Percentiles rank a stretch among this genome's conserved stretches.
phyloP scores from a whole-genome alignment of 2,113 vertebrate species.

The Gadus chalcogrammus region DNA sequence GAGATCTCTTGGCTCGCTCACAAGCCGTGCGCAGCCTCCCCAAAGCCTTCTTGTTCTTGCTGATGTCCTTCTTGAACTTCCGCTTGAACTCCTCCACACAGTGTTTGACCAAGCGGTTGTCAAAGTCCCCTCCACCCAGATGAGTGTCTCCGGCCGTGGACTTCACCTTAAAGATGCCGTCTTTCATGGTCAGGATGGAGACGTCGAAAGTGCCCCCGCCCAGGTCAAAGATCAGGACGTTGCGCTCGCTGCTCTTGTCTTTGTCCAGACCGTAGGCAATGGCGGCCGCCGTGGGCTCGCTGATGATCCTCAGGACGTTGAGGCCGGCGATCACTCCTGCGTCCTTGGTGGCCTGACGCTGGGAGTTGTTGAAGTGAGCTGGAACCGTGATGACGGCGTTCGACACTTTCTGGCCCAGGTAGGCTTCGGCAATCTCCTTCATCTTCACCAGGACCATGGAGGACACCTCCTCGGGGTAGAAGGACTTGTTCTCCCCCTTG shows the following conservation, averaged over 20 bases:
- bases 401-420: slow-evolving; percentile 73
- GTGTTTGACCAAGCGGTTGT: slow-evolving; percentile 86
- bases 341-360: slow-evolving; percentile 70
- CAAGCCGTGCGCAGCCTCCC: slow-evolving; percentile 84
- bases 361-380: slow-evolving; percentile 62
- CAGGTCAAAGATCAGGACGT: slow-evolving; percentile 87
- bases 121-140: slow-evolving; percentile 87
- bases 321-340: slow-evolving; percentile 86
- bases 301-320: slow-evolving; percentile 85
- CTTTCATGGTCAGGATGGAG: slow-evolving; percentile 87
- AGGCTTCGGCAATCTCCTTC: slow-evolving; percentile 39
- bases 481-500: slow-evolving; percentile 63
- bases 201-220: slow-evolving; percentile 91
- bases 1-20: slow-evolving; percentile 84
- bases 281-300: slow-evolving; percentile 86
- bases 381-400: slow-evolving; percentile 88
- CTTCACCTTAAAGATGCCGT: slow-evolving; percentile 84
- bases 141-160: slow-evolving; percentile 86
- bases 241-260: slow-evolving; percentile 79
- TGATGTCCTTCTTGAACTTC: slow-evolving; percentile 90
- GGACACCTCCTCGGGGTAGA: slow-evolving; percentile 66
- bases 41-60: slow-evolving; percentile 83
- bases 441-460: slow-evolving; percentile 20
- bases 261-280: slow-evolving; percentile 91
- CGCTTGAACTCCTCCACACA: slow-evolving; percentile 88